Evolutionary conservation across 2,888 invertebrate species (phyloP).

Genomic region (Amphipyra tragopoginis): DNA sequence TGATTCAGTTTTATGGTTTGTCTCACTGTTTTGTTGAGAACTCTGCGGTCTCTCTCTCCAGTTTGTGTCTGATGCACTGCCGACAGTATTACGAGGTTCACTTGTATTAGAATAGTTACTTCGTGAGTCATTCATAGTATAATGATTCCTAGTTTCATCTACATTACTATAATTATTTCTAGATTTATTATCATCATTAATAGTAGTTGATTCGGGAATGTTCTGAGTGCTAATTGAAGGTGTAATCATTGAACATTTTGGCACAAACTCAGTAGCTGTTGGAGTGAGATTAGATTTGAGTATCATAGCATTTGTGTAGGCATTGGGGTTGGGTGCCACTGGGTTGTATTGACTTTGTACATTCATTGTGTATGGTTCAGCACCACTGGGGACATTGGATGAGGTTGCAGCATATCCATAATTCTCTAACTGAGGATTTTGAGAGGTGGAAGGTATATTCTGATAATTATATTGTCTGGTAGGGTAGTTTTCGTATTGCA

Average conservation of each 20-base stretch:
- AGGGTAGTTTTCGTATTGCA: slow-evolving; percentile 78
- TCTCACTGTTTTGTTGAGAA: slow-evolving; percentile 63
- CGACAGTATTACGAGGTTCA: slow-evolving; percentile 61
- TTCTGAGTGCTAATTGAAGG: slow-evolving; percentile 67
- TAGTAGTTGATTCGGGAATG: slow-evolving; percentile 66
- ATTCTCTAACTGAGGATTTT: slow-evolving; percentile 69
- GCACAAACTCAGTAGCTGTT: slow-evolving; percentile 90
- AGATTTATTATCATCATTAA: slow-evolving; percentile 56
- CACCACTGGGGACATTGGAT: slow-evolving; percentile 65
- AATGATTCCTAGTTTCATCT: slow-evolving; percentile 52
- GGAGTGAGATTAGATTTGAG: slow-evolving; percentile 88
- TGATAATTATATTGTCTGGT: slow-evolving; percentile 77
- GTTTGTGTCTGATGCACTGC: slow-evolving; percentile 75
- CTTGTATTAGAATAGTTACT: slow-evolving; percentile 46
- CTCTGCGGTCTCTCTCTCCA: slow-evolving; percentile 80
- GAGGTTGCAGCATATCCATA: slow-evolving; percentile 70
- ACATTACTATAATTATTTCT: slow-evolving; percentile 48
- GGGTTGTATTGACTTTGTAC: slow-evolving; percentile 68
- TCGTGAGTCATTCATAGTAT: slow-evolving; percentile 50
- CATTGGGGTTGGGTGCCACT: slow-evolving; percentile 62
- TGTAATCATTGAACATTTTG: slow-evolving; percentile 74
- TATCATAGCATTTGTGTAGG: slow-evolving; percentile 75
- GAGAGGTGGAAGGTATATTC: slow-evolving; percentile 73
- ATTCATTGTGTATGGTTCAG: slow-evolving; percentile 67
- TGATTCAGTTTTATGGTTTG: slow-evolving; percentile 49